Evolutionary conservation across 2,113 vertebrate species (phyloP).

Genomic region (Shinisaurus crocodilurus): DNA sequence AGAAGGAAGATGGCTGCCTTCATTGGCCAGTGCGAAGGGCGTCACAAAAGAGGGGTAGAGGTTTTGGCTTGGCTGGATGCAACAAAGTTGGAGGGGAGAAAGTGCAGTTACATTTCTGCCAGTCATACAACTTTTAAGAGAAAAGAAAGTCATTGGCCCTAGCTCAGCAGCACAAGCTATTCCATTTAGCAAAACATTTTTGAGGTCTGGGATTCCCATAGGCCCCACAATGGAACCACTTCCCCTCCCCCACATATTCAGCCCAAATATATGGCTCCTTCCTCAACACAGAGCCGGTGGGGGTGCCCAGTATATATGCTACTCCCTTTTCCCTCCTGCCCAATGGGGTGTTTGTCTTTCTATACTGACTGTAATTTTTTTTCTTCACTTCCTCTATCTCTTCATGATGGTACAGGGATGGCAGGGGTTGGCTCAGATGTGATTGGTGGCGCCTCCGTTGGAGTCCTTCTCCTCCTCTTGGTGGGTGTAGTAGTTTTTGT

Average conservation of each 20-base stretch:
- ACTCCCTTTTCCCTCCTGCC: neutral
- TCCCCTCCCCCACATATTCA: neutral
- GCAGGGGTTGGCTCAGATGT: no score
- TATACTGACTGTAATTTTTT: neutral
- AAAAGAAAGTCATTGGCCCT: neutral
- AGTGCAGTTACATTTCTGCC: neutral
- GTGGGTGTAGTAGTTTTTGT: neutral
- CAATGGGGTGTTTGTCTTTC: neutral
- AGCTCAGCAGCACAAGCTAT: neutral
- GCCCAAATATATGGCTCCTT: neutral
- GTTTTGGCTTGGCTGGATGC: no score
- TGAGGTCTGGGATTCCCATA: neutral
- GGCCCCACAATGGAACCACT: neutral
- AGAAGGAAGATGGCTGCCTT: no score
- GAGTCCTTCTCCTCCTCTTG: neutral
- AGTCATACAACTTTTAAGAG: neutral
- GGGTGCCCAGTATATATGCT: neutral
- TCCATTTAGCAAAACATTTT: neutral
- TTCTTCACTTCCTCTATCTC: neutral
- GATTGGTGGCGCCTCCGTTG: neutral
- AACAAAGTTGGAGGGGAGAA: neutral
- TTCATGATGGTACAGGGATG: accelerated
- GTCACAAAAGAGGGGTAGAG: no score
- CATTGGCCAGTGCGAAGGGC: no score
- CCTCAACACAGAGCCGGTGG: neutral